Percentiles rank a stretch among this genome's conserved stretches.
Conservation (phyloP, 37 sponge, comb jelly and placozoan genomes). For the Theonella swinhoei region DNA sequence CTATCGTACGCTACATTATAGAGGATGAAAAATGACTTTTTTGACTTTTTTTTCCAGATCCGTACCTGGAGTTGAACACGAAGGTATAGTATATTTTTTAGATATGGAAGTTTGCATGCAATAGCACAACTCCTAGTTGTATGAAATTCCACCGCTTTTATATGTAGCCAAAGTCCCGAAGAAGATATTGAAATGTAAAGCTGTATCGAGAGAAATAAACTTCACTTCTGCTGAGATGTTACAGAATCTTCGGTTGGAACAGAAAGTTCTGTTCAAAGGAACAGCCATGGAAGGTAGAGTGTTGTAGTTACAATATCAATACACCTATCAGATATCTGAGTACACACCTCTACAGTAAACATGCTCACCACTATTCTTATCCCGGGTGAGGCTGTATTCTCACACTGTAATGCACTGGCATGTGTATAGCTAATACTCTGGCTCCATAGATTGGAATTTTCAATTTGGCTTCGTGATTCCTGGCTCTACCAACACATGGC, state of each 20-base stretch:
- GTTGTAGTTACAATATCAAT: too few species aligned
- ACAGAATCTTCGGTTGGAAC: slow-evolving; percentile 81
- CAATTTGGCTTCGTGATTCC: slow-evolving; percentile 98
- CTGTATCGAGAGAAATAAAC: slow-evolving; percentile 94
- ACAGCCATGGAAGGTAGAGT: slow-evolving; percentile 85
- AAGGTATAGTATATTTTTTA: too few species aligned
- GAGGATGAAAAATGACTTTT: not conserved
- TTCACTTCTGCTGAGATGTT: slow-evolving; percentile 85
- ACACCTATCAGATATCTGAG: too few species aligned
- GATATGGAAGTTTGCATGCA: too few species aligned
- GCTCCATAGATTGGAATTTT: slow-evolving; percentile 89
- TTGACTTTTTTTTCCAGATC: not conserved
- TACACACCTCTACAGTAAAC: too few species aligned
- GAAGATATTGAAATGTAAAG: slow-evolving; percentile 86
- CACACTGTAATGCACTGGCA: too few species aligned
- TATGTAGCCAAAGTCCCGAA: slow-evolving; percentile 90
- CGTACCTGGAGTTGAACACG: slow-evolving; percentile 47
- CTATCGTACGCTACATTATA: not conserved
- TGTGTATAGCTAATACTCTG: not conserved
- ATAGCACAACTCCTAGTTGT: too few species aligned
- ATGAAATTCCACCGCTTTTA: too few species aligned
- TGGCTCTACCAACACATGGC: slow-evolving; percentile 98
- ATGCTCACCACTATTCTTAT: too few species aligned
- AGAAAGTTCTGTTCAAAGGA: slow-evolving; percentile 89
- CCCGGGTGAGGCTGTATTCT: too few species aligned